Conservation (phyloP, 2,888 invertebrate species). For the Tetrapedia diversipes region DNA sequence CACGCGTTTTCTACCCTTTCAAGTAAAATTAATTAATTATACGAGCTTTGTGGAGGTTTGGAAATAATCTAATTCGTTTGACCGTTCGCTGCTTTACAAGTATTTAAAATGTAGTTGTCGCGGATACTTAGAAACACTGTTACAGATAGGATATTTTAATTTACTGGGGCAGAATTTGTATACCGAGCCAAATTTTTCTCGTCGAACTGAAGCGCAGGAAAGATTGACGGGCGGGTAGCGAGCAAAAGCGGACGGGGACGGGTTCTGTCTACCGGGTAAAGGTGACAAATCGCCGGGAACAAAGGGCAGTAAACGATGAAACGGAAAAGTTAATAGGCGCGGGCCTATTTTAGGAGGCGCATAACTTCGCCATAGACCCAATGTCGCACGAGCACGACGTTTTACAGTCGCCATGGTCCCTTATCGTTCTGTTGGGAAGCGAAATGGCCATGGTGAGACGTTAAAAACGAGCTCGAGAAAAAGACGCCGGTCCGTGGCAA, state of each 20-base stretch:
- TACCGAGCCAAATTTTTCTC: neutral
- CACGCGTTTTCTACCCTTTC: no score
- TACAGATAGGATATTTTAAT: no score
- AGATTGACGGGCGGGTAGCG: neutral
- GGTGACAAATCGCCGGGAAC: constrained; percentile 45
- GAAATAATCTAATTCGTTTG: no score
- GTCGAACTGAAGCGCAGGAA: neutral
- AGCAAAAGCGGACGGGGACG: neutral
- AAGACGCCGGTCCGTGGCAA: constrained; percentile 1
- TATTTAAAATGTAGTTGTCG: no score
- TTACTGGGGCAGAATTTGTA: neutral
- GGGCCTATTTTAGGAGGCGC: constrained; percentile 38
- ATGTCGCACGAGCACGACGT: constrained; percentile 7
- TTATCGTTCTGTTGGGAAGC: constrained; percentile 31
- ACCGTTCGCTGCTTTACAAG: no score
- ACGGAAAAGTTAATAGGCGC: constrained; percentile 40
- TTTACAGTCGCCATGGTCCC: constrained; percentile 45
- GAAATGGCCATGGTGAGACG: constrained; percentile 23
- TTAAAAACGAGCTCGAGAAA: constrained; percentile 25
- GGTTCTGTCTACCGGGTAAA: neutral
- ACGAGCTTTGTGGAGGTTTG: no score
- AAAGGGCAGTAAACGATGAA: constrained; percentile 44
- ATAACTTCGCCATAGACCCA: constrained; percentile 39
- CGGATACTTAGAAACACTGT: no score
- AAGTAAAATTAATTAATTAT: no score